Evolutionary conservation across 2,888 invertebrate genomes (phyloP).

Genomic region (Drosophila macrothrix): DNA sequence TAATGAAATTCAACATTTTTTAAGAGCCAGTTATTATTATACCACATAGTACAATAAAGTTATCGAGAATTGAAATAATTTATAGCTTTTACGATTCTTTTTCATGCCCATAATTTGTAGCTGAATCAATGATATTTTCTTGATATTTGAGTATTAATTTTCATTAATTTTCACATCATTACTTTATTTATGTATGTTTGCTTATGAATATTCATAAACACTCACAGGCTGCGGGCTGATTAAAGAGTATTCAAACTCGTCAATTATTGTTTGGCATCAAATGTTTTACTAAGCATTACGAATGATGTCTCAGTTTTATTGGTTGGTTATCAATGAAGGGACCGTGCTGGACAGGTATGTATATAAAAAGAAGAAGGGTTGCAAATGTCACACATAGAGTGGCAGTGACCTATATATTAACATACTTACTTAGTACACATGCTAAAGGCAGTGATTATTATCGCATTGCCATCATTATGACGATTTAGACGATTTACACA

Average conservation of each 20-base stretch:
- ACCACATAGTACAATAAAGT: neutral
- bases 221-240: neutral
- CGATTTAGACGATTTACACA: constrained; percentile 7
- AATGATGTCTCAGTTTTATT: neutral
- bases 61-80: neutral
- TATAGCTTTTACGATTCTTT: neutral
- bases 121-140: neutral
- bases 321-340: neutral
- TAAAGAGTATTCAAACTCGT: constrained; percentile 23
- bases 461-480: constrained; percentile 22
- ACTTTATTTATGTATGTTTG: neutral
- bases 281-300: constrained; percentile 12
- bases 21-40: neutral
- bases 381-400: neutral
- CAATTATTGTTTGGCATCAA: constrained; percentile 45
- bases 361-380: neutral
- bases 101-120: neutral
- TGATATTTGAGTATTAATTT: neutral
- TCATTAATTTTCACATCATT: neutral
- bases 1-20: neutral
- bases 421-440: neutral
- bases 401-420: neutral
- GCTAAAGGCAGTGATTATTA: constrained; percentile 1
- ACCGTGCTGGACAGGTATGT: neutral
- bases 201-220: neutral